Base-by-base conservation (phyloP, 2,888 invertebrate genomes). In the Matsumyia berberina region DNA sequence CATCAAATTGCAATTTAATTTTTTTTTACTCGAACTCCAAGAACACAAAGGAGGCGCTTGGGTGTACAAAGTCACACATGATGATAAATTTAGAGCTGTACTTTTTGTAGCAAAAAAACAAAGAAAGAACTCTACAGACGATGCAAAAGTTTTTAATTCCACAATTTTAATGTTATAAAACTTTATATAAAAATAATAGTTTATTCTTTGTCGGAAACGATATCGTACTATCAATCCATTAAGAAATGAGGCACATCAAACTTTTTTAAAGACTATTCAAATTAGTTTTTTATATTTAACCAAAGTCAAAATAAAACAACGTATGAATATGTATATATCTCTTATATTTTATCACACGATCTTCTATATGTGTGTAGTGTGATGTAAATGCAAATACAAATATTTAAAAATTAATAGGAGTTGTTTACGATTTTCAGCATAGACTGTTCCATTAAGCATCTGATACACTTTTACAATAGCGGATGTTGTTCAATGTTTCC, bases 361-460 rank as follows among this genome's bases (percentile, higher is more conserved):
- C n/a, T n/a, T n/a, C n/a, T n/a, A n/a, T n/a, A n/a, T n/a, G n/a
- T n/a, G n/a, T n/a, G n/a, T n/a, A n/a, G n/a, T n/a, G n/a, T n/a
- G n/a, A n/a, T 4, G 24, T 24, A 24, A 24, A 24, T 24, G 4
- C 4, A 4, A 3, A 24, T 24, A 4, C 4, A 24, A 24, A 3
- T 4, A 24, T 24, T 24, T 4, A 24, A 3, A 24, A 24, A 24
- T 24, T 3, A 24, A 24, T 24, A 24, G 4, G 4, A 24, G 24
- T 24, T 9, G 3, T 4, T 19, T 17, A 12, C 12, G 15, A 42
- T 29, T 42, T 42, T 42, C 9, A 5, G 19, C 15, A 24, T 0
- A 29, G 29, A 42, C 39, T 58, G 37, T 58, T 58, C 39, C 39
- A 58, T 58, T 58, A 58, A 2, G 39, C 29, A 58, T 58, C 42